phyloP scores from a whole-genome alignment of 2,113 vertebrate genomes.

The Phalacrocorax aristotelis region DNA sequence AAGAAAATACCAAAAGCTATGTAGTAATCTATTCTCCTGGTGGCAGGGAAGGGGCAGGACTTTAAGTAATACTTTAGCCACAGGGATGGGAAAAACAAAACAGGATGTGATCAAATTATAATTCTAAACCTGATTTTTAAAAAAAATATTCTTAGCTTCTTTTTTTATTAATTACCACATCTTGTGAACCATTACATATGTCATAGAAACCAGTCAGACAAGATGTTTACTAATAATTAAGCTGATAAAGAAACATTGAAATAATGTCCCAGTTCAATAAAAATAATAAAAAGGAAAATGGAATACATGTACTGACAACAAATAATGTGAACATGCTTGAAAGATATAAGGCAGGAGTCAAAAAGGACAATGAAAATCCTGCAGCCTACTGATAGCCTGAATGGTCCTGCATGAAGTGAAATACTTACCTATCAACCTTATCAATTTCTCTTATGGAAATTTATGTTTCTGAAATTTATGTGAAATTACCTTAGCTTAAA shows the following conservation, averaged over 20 bases:
- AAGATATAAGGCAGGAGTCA: neutral
- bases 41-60: neutral
- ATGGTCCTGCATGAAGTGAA: neutral
- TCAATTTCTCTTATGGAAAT: neutral
- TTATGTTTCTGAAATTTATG: neutral
- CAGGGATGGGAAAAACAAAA: neutral
- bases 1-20: neutral
- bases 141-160: neutral
- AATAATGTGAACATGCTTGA: neutral
- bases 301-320: neutral
- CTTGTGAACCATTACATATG: neutral
- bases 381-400: neutral
- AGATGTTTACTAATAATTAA: constrained; percentile 18
- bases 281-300: neutral
- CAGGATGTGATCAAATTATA: neutral
- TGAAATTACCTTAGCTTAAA: neutral
- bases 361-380: neutral
- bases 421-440: neutral
- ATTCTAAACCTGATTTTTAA: neutral
- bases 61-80: neutral
- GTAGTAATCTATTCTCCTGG: neutral
- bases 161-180: neutral
- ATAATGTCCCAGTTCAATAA: neutral
- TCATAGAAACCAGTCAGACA: neutral
- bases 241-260: neutral